These are phyloP conservation scores for Aythya baeri DNA, from an alignment of 2,113 vertebrate species.

Conservation along the genomic window DNA sequence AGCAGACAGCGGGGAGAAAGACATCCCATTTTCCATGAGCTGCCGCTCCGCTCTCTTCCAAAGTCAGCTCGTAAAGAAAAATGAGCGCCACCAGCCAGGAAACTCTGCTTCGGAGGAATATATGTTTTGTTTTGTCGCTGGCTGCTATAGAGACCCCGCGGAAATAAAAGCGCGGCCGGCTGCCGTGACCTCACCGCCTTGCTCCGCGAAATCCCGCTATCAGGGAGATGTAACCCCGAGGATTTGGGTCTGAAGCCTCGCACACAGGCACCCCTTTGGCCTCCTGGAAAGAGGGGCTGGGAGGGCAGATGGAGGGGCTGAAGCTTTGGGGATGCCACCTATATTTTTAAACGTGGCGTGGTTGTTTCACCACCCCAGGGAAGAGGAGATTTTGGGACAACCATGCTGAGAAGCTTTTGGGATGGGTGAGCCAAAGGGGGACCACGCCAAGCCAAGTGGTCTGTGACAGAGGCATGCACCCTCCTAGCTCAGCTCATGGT, in stretches of 20 bases:
- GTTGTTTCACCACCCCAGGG: neutral
- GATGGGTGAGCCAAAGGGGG: neutral
- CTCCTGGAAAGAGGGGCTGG: accelerated
- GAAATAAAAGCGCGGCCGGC: slow-evolving; percentile 11
- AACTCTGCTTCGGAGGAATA: neutral
- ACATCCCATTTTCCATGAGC: neutral
- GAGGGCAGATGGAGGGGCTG: neutral
- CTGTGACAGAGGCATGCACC: neutral
- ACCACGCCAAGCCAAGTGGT: accelerated
- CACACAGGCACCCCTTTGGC: neutral
- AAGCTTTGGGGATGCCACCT: too few species aligned
- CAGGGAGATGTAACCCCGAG: accelerated
- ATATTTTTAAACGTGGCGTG: neutral
- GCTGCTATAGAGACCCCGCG: slow-evolving; percentile 38
- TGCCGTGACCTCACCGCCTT: neutral
- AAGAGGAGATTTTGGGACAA: neutral
- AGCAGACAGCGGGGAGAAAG: neutral
- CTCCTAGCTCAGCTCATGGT: neutral
- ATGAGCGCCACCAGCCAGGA: slow-evolving; percentile 49
- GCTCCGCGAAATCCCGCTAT: neutral
- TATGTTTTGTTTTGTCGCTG: slow-evolving; percentile 27
- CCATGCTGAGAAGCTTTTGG: neutral
- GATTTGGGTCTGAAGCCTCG: neutral
- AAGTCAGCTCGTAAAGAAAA: slow-evolving; percentile 42
- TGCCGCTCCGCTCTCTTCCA: neutral